Evolutionary conservation across 2,113 vertebrate genomes (phyloP).

Genomic region (Etheostoma spectabile): DNA sequence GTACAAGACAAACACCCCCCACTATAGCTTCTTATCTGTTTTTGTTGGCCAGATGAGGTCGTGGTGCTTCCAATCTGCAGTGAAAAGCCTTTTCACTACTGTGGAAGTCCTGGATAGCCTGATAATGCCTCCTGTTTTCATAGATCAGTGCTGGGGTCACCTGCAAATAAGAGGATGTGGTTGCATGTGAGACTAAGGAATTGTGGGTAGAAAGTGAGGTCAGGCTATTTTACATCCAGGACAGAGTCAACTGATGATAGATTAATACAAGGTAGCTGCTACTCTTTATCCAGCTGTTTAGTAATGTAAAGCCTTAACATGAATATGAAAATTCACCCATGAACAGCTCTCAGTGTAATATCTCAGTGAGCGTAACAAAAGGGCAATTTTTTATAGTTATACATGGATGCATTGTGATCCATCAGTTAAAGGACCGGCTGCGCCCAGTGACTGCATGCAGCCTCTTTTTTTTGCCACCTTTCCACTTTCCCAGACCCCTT

Average conservation of each 20-base stretch:
- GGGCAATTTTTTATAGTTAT: not conserved
- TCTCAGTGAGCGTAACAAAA: not conserved
- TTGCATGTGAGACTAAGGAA: conserved; percentile 52
- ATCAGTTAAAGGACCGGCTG: not conserved
- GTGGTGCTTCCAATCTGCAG: conserved; percentile 10
- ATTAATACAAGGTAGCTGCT: not conserved
- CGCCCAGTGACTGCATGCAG: not conserved
- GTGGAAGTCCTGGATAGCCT: conserved; percentile 48
- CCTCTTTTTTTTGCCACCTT: not conserved
- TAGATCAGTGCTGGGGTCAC: conserved; percentile 62
- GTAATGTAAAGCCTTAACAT: conserved; percentile 18
- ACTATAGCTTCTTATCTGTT: conserved; percentile 39
- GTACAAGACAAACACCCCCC: conserved; percentile 10
- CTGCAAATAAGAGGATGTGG: conserved; percentile 56
- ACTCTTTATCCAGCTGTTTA: conserved; percentile 16
- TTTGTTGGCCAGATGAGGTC: conserved; percentile 1
- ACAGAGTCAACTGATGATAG: conserved; percentile 50
- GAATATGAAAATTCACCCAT: not conserved
- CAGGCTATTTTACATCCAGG: conserved; percentile 61
- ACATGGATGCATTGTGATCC: not conserved
- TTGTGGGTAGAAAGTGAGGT: conserved; percentile 58
- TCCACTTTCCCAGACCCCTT: not conserved
- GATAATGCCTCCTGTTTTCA: conserved; percentile 64
- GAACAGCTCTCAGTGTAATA: not conserved
- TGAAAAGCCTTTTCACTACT: conserved; percentile 46